Base-by-base conservation (phyloP, 1,140 invertebrate genomes). In the Drosophila obscura region DNA sequence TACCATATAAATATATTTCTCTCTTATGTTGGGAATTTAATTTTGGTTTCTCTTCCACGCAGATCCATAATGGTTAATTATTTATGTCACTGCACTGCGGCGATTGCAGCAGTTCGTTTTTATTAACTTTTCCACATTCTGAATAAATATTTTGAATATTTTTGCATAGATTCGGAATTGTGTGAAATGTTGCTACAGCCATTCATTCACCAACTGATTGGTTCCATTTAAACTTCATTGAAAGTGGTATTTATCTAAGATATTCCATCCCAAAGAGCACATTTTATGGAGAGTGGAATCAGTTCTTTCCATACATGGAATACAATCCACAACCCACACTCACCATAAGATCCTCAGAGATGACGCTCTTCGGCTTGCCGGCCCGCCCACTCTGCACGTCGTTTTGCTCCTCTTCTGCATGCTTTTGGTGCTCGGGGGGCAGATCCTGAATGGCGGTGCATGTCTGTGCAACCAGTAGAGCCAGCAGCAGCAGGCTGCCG, bases 341-440 rank as follows among this genome's bases (percentile, higher is more conserved):
- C 56, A 87, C 83, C 69, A 78, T 49, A 28, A 44, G 11, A 62
- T 85, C 82, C 43, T 85, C 82, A 8, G 82, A 82, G 55, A 82
- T 24, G 2, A 45, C 49, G 11, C 5, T 50, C 16, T 74, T 63
- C 8, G 22, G 11, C 41, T 61, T 80, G 49, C 26, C 44, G 5
- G 59, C 9, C 35, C 13, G 60, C 16, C 35, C 45, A n/a, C 3
- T 13, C 19, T 45, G 46, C 46, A 65, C 16, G 41, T 69, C 44
- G 24, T 50, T 39, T n/a, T 60, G 64, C 35, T 50, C 11, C 35
- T 39, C 35, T 39, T 4, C 11, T 13, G 13, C 11, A 39, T 39
- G 69, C 22, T 50, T 55, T n/a, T 59, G 73, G 5, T 56, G 53
- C 13, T 58, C 41, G 15, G 31, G 61, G 8, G 51, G 39, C 6